Base-by-base conservation (phyloP, 1,140 invertebrate genomes). In the Pogonomyrmex barbatus region DNA sequence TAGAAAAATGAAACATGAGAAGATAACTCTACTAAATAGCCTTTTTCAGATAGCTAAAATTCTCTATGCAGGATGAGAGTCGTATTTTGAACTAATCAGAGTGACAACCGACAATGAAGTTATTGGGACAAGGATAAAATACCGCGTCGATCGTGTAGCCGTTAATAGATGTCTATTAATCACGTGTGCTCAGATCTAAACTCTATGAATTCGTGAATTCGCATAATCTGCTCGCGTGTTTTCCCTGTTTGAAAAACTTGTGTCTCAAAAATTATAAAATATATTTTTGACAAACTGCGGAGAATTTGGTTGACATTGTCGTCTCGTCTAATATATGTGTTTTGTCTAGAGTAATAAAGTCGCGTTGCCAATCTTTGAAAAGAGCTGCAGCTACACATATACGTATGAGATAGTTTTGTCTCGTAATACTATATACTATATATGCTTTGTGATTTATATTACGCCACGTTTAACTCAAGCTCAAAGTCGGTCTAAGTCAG, bases 401-500 rank as follows among this genome's bases (percentile, higher is more conserved):
- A 30, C 33, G 33, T 2, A 45, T 33, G 54, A 78, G 36, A 63
- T 24, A 63, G 42, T 63, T 60, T 78, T 30, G 45, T 30, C 30
- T 62, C 58, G 58, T 58, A 24, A 24, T 24, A 24, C 24, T 24
- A 24, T 24, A 24, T 24, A 50, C 79, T 88, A 84, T 67, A 56
- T 14, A 62, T 70, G 58, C 67, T 50, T 73, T 63, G 60, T 79
- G 68, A 47, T 86, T 75, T 85, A 73, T 76, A 75, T 65, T 30
- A 81, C 39, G 75, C 76, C 62, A 62, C 65, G 70, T 85, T 87
- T 84, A 67, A 86, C 62, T 78, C 50, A 67, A 87, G 88, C 86
- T 68, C 70, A 76, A 82, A 87, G 87, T 24, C 24, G 88, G 77
- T 84, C 56, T 47, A 47, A 56, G 73, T 86, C 91, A 92, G 91